Conservation (phyloP, 2,797 vertebrate species). For the Argyrosomus regius region DNA sequence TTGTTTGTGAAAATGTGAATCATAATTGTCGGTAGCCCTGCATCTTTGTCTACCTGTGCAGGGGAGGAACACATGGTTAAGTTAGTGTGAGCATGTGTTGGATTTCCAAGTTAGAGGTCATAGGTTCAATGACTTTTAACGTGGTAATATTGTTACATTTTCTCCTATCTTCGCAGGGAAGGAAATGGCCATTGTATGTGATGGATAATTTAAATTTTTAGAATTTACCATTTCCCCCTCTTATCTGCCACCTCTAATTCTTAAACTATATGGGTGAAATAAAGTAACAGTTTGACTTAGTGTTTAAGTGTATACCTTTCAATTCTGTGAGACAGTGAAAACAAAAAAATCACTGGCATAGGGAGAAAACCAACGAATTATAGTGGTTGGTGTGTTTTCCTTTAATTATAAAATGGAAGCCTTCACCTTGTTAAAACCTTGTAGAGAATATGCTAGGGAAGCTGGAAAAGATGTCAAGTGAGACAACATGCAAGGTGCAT, state of each 20-base stretch:
- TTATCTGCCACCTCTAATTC: neutral
- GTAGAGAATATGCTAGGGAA: conserved; percentile 31
- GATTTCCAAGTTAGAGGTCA: neutral
- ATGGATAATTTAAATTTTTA: neutral
- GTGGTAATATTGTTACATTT: neutral
- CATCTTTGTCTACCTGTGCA: conserved; percentile 9
- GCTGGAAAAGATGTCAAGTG: conserved; percentile 43
- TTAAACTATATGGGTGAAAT: neutral
- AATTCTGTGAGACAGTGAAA: neutral
- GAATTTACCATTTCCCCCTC: neutral
- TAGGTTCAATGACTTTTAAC: neutral
- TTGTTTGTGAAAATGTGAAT: conserved; percentile 18
- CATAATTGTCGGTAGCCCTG: conserved; percentile 6
- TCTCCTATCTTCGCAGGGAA: neutral
- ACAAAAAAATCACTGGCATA: neutral
- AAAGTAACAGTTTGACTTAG: neutral
- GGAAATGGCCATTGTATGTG: neutral
- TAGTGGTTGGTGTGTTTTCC: neutral
- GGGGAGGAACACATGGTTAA: neutral
- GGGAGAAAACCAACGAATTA: neutral
- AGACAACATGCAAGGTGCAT: conserved; percentile 67
- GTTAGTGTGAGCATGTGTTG: neutral
- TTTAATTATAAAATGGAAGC: conserved; percentile 4
- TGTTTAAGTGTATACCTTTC: neutral
- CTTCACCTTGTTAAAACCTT: conserved; percentile 53